A percentile compares a stretch with the other conserved stretches of the same genome.
These are phyloP conservation scores for Zaprionus obscuricornis DNA, from an alignment of 2,888 invertebrate species.

Conservation along the genomic window DNA sequence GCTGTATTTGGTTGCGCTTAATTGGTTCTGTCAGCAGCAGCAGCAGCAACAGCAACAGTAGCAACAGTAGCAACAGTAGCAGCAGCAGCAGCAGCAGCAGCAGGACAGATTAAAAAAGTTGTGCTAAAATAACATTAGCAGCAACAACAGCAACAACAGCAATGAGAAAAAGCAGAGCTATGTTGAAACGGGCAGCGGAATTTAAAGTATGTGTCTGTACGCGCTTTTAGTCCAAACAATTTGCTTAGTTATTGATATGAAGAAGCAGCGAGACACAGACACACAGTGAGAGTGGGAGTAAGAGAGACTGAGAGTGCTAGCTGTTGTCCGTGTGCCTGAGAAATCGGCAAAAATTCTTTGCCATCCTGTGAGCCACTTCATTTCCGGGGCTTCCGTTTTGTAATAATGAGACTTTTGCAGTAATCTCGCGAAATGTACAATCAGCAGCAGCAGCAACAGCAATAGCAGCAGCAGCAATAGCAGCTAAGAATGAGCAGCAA, in stretches of 20 bases:
- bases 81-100: constrained; percentile 16
- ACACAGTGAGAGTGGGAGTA: background rate
- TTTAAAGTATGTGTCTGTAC: constrained; percentile 70
- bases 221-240: constrained; percentile 70
- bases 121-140: constrained; percentile 75
- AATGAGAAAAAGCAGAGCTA: too few relatives aligned
- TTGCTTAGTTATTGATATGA: constrained; percentile 77
- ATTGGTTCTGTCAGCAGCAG: constrained; percentile 77
- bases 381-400: constrained; percentile 78
- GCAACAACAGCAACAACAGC: constrained; percentile 25
- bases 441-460: constrained; percentile 35
- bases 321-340: too few relatives aligned
- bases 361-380: constrained; percentile 69
- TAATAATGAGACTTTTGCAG: constrained; percentile 77
- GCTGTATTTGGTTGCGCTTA: constrained; percentile 74
- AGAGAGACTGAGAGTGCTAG: background rate
- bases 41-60: constrained; percentile 33
- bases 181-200: constrained; percentile 43
- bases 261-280: constrained; percentile 4
- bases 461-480: too few relatives aligned
- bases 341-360: constrained; percentile 32
- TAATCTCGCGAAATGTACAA: constrained; percentile 74
- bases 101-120: constrained; percentile 75
- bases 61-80: constrained; percentile 3
- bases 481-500: background rate